Evolutionary conservation across 53 echinoderm and acorn worm species (phyloP), one percentile per base, ranked within the genome.

Genomic region (Holothuria leucospilota): DNA sequence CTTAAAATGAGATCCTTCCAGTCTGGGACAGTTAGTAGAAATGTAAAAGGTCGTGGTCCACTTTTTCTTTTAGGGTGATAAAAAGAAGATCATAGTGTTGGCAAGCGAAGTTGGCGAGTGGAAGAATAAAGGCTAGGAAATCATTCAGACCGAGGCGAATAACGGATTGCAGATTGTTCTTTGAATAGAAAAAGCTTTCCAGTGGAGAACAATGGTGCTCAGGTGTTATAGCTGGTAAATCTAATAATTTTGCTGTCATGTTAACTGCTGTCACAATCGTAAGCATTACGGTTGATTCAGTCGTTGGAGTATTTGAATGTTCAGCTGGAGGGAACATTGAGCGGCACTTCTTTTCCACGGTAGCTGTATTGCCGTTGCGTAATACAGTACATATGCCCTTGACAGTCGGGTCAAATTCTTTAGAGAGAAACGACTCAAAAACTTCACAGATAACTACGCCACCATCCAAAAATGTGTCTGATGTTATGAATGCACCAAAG

Each of bases 121-220:
- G 78, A 20, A 59, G 20, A 15, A 78, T 15, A 12, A 59, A 28
- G 13, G 26, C 78, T 13, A 78, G 58, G 9, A 46, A 58, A 25
- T 20, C 29, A 59, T 78, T 29, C 2, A 78, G 13, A 14, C 53
- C 28, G 10, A 56, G 12, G 24, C 59, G 56, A 78, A 59, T 14
- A 11, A 78, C 59, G 28, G 78, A 27, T 78, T 59, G 78, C 18
- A 59, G 78, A 46, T 46, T 46, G 6, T 78, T 78, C n/a, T 20
- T 27, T 25, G 59, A 78, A 25, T 78, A 26, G 6, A 41, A 26
- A 59, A 78, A 78, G 7, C 29, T 8, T 29, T 56, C 29, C 58
- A 78, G 13, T 24, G 53, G 2, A 20, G 29, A 16, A 56, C 78
- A 78, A 13, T 15, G 13, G 20, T 28, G 13, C 1, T 56, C 46